Evolutionary conservation across 1,140 invertebrate species (phyloP).

Genomic region (fruit fly (Drosophila melanogaster)): DNA sequence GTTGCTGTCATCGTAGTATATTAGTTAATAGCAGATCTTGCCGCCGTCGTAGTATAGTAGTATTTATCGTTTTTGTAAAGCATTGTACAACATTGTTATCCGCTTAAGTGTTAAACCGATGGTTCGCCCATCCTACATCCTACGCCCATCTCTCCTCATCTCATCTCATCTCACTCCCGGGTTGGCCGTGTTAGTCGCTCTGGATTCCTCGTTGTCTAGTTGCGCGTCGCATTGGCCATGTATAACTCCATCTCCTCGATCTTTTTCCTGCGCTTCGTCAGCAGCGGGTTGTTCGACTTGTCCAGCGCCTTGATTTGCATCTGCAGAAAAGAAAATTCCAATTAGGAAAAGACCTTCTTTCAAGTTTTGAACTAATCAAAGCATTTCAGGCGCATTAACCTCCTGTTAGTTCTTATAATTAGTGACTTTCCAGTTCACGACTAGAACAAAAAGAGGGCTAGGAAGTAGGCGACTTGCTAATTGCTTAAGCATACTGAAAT

Average conservation of each 20-base stretch:
- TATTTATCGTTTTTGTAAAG: constrained; percentile 30
- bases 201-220: constrained; percentile 7
- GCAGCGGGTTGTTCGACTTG: constrained; percentile 94
- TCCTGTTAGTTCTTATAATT: background rate
- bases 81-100: constrained; percentile 43
- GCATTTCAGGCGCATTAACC: constrained; percentile 6
- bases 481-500: background rate
- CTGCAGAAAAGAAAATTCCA: constrained; percentile 64
- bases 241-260: constrained; percentile 76
- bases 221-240: constrained; percentile 34
- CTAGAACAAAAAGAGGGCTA: background rate
- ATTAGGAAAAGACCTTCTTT: background rate
- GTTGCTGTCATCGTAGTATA: constrained; percentile 39
- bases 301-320: constrained; percentile 95
- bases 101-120: constrained; percentile 33
- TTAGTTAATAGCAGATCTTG: constrained; percentile 21
- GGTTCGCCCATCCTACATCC: constrained; percentile 3
- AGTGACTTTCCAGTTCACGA: background rate
- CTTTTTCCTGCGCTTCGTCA: constrained; percentile 93
- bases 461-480: constrained; percentile 1
- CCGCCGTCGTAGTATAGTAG: constrained; percentile 25
- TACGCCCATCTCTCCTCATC: background rate
- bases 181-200: constrained; percentile 21
- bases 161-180: constrained; percentile 1
- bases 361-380: background rate